Conservation (phyloP, 2,797 vertebrate species). For the Pygocentrus nattereri region DNA sequence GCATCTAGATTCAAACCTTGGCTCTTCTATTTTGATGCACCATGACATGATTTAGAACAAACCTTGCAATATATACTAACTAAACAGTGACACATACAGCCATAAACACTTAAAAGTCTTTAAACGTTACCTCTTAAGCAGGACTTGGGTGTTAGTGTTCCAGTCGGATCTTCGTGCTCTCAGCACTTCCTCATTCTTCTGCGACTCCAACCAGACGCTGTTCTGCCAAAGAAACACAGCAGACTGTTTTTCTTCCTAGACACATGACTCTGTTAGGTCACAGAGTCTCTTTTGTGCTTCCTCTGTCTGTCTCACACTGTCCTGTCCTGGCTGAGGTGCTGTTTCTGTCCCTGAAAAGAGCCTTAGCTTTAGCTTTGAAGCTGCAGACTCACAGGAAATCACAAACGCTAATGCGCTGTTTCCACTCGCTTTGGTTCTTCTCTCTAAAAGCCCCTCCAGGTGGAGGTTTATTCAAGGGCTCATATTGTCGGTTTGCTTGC, state of each 20-base stretch:
- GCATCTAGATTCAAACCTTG: neutral
- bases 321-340: neutral
- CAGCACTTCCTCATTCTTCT: conserved; percentile 53
- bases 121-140: conserved; percentile 36
- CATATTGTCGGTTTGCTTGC: too few species aligned
- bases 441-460: too few species aligned
- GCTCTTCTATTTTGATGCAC: neutral
- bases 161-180: neutral
- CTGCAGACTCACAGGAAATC: too few species aligned
- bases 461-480: too few species aligned
- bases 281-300: neutral
- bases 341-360: too few species aligned
- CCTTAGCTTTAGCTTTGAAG: too few species aligned
- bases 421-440: too few species aligned
- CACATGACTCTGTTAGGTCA: conserved; percentile 20
- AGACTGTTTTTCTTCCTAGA: neutral
- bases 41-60: neutral
- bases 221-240: conserved; percentile 7
- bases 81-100: neutral
- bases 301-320: neutral
- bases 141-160: neutral
- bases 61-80: too few species aligned
- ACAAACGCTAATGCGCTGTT: too few species aligned
- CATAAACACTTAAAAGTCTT: neutral
- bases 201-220: neutral